Conservation (phyloP, 2,888 invertebrate genomes). For the Acanthopleura granulata region DNA sequence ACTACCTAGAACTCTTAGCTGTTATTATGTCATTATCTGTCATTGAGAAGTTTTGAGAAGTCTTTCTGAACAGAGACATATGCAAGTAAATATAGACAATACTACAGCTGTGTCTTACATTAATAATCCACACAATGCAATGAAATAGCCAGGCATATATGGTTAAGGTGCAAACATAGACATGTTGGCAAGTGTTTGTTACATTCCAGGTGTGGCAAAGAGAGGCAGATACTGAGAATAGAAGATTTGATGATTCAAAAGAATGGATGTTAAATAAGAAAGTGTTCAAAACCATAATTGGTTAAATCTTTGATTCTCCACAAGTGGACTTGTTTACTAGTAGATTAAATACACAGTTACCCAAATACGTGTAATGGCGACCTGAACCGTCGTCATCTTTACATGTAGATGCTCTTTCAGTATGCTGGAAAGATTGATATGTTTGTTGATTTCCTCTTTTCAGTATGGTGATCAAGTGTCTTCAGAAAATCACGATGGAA, state of each 20-base stretch:
- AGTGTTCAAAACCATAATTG: conserved; percentile 19
- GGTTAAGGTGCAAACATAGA: too few relatives aligned
- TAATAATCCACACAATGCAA: conserved; percentile 21
- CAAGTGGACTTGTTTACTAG: conserved; percentile 31
- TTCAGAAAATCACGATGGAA: conserved; percentile 6
- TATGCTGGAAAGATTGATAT: background rate
- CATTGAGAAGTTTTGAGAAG: conserved; percentile 12
- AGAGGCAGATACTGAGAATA: conserved; percentile 25
- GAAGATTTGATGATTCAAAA: conserved; percentile 23
- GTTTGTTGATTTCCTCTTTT: conserved; percentile 14
- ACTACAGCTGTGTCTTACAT: conserved; percentile 29
- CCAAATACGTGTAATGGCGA: background rate
- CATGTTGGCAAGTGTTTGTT: conserved; percentile 22
- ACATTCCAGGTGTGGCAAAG: conserved; percentile 31
- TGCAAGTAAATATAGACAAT: conserved; percentile 26
- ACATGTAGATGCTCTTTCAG: conserved; percentile 15
- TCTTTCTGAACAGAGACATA: conserved; percentile 4
- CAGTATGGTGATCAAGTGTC: background rate
- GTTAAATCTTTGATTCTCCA: conserved; percentile 9
- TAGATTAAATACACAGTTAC: conserved; percentile 21
- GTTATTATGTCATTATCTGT: conserved; percentile 27
- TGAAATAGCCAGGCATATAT: conserved; percentile 26
- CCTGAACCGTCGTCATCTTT: background rate
- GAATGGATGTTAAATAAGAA: conserved; percentile 25
- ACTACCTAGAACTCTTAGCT: conserved; percentile 30